Base-by-base conservation (phyloP, 2,888 invertebrate species). In the Cantharis rufa region DNA sequence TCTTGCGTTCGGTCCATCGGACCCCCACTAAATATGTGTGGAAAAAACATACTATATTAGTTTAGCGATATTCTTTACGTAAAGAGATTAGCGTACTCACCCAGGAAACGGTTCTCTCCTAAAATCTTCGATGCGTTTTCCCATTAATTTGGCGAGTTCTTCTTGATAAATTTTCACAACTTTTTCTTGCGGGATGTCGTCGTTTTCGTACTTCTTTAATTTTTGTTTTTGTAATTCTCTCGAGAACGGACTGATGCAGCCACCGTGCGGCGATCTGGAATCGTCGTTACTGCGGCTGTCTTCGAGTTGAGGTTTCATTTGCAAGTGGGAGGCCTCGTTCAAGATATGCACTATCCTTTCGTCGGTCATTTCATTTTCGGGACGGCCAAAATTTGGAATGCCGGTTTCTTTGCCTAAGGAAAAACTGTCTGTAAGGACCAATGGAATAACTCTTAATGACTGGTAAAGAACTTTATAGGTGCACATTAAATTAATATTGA, bases 131-230 rank as follows among this genome's bases (percentile, higher is more conserved):
- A 92, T 91, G 80, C 94, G 89, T 84, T 94, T 89, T 69, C 93
- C 95, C 93, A 98, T 97, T 74, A 99, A 92, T 87, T 98, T 98
- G 76, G 96, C 95, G 80, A 98, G 90, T 87, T 98, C 98, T 86
- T 98, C 97, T 85, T 98, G 97, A 87, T 98, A 98, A 85, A 98
- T 96, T 85, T 97, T 92, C 63, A 95, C 94, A 84, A 98, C 96
- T 89, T 98, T 97, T 86, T 99, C 98, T 87, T 98, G 98, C 62
- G 98, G 95, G 89, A 98, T 95, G 90, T 98, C 98, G 88, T 95
- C 96, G 89, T 96, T 96, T 88, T 96, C 95, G 89, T 96, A 96
- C 84, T 96, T 95, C 86, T 95, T 94, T 86, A 95, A 89, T 87
- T 94, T 92, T 87, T 94, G 91, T 84, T 92, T 94, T 86, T 94